Evolutionary conservation across 2,888 invertebrate species (phyloP).

Genomic region (Synergus japonicus): DNA sequence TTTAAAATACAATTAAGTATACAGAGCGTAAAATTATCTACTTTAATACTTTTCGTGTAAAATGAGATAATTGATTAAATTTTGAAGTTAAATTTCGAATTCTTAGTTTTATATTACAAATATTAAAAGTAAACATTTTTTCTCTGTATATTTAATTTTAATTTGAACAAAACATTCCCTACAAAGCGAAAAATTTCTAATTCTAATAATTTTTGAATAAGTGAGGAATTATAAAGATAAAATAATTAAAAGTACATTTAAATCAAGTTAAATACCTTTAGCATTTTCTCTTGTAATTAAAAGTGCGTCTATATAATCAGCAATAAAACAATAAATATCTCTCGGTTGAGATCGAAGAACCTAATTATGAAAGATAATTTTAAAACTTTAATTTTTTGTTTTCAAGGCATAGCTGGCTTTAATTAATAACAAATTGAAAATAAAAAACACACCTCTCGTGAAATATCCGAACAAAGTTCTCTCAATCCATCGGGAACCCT

Average conservation of each 20-base stretch:
- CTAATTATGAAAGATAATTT: constrained; percentile 69
- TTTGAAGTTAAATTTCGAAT: no score
- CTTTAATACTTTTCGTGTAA: no score
- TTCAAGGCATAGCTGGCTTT: constrained; percentile 17
- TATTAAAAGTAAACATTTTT: no score
- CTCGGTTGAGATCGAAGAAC: constrained; percentile 84
- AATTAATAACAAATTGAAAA: constrained; percentile 32
- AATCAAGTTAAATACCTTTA: constrained; percentile 62
- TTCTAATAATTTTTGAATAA: no score
- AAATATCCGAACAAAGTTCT: constrained; percentile 86
- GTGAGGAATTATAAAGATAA: no score
- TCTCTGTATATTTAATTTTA: no score
- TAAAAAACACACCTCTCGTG: constrained; percentile 81
- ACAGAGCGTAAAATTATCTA: no score
- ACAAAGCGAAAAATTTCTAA: no score
- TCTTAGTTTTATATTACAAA: no score
- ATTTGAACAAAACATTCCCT: no score
- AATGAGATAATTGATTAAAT: no score
- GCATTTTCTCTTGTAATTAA: constrained; percentile 82
- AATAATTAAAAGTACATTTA: neutral
- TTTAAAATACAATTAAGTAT: no score
- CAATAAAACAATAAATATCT: constrained; percentile 83
- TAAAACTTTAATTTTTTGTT: neutral
- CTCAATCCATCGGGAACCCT: constrained; percentile 83
- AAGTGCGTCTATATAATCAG: constrained; percentile 84